phyloP scores from a whole-genome alignment of 2,113 vertebrate genomes.

The Lasiurus cinereus region DNA sequence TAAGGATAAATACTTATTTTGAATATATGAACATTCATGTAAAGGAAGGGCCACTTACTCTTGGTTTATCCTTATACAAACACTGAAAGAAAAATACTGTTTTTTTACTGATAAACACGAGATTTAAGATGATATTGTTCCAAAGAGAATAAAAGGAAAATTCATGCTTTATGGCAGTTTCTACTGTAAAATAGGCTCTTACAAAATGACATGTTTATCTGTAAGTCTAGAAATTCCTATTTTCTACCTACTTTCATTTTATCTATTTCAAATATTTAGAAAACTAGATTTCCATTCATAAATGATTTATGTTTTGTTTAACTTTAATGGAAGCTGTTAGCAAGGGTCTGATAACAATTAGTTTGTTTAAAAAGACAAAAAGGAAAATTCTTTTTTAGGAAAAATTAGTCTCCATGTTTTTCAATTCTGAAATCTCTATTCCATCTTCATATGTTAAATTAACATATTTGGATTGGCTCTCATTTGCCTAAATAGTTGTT shows the following conservation, averaged over 20 bases:
- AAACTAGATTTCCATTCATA: conserved; percentile 64
- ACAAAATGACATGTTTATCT: conserved; percentile 49
- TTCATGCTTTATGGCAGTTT: conserved; percentile 41
- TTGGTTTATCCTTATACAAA: conserved; percentile 40
- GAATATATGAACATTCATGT: conserved; percentile 48
- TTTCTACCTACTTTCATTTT: conserved; percentile 63
- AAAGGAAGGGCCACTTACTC: neutral
- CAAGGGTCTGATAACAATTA: conserved; percentile 63
- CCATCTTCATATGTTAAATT: conserved; percentile 39
- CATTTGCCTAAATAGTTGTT: conserved; percentile 22
- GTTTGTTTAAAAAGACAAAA: conserved; percentile 21
- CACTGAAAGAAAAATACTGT: conserved; percentile 42
- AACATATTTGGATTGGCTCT: conserved; percentile 42
- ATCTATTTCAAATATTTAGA: conserved; percentile 72
- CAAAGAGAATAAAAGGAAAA: conserved; percentile 31
- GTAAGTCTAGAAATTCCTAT: conserved; percentile 50
- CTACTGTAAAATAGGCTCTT: conserved; percentile 34
- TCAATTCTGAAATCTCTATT: conserved; percentile 59
- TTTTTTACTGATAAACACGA: conserved; percentile 48
- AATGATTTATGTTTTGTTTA: conserved; percentile 74
- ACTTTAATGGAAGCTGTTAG: conserved; percentile 62
- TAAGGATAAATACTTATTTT: conserved; percentile 37
- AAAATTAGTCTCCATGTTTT: conserved; percentile 38
- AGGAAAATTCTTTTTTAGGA: conserved; percentile 25
- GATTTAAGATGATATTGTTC: conserved; percentile 30